Percentiles rank a stretch among this genome's conserved stretches.
Evolutionary conservation across 2,888 invertebrate genomes (phyloP).

Genomic region (Eristalis intricaria): DNA sequence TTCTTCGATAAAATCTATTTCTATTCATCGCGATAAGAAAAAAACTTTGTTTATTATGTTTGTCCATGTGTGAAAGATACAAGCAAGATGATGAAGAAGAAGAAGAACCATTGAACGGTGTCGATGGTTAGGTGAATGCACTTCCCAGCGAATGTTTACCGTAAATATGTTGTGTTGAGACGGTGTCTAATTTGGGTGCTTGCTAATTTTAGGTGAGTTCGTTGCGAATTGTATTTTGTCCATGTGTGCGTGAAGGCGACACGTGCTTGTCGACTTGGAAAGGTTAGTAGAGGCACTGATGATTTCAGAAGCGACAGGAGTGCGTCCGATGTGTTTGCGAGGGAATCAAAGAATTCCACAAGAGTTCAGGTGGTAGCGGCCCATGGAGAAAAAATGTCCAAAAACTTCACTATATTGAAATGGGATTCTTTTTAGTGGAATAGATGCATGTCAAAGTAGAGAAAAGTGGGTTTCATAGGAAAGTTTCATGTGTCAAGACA

Average conservation of each 20-base stretch:
- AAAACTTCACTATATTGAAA: not conserved
- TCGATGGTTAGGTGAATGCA: constrained; percentile 24
- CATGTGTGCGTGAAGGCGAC: not conserved
- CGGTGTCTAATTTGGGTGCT: not conserved
- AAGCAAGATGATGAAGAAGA: not conserved
- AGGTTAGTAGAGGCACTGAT: not conserved
- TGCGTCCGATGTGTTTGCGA: not conserved
- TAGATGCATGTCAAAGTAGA: not conserved
- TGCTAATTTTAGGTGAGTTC: not conserved
- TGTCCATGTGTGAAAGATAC: constrained; percentile 15
- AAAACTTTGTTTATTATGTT: not conserved
- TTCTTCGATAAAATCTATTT: constrained; percentile 47
- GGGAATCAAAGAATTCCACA: not conserved
- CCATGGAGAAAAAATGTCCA: no score
- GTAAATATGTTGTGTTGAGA: not conserved
- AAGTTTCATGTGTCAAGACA: no score
- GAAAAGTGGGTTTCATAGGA: not conserved
- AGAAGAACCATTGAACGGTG: constrained; percentile 33
- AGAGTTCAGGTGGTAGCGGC: not conserved
- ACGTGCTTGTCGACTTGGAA: not conserved
- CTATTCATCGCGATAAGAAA: not conserved
- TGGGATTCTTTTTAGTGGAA: not conserved
- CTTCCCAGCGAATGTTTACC: constrained; percentile 5
- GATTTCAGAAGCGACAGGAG: not conserved
- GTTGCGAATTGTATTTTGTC: not conserved